Evolutionary conservation across 2,113 vertebrate genomes (phyloP), one percentile per base, ranked within the genome.

Genomic region (Megaceryle maxima): DNA sequence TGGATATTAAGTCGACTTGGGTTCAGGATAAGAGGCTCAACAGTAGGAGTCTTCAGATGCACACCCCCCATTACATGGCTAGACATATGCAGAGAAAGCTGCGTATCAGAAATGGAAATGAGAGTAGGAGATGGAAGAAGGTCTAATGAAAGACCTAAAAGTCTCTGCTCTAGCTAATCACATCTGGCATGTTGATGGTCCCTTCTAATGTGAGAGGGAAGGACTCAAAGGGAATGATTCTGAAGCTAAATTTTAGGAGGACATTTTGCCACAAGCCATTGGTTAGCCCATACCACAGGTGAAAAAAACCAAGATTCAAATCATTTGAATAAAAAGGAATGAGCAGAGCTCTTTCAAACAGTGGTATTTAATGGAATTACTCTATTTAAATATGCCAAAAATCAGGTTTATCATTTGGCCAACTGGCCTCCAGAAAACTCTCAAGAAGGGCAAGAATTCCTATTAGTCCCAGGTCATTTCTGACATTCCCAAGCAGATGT

Each of bases 21-120:
- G 31, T 41, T 51, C 46, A 51, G 43, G 64, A 33, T 31, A 37
- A 88, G 48, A 82, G 7, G 3, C 4, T 70, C 59, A 63, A 24
- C 5, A 56, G 6, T n/a, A 68, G 9, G 21, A 39, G 4, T 20
- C 28, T 72, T 89, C 41, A 72, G 18, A 16, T 43, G 2, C 2
- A 12, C 10, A 19, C 2, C 3, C 2, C 3, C 4, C 20, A 1
- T 39, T 43, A 33, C 21, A 53, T 9, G 44, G 11, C 5, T n/a
- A 29, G 5, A 63, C 11, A 76, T 7, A 22, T 10, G 7, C 17
- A 75, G 69, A 37, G 50, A 51, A 51, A 74, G 16, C 5, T 80
- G 55, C 39, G 6, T 35, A 74, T 18, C n/a, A 59, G 59, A 73
- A 74, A 24, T n/a, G 25, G 59, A 77, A 73, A 72, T 53, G 6